Conservation (phyloP, 2,797 vertebrate species). For the Meriones psammophilus region DNA sequence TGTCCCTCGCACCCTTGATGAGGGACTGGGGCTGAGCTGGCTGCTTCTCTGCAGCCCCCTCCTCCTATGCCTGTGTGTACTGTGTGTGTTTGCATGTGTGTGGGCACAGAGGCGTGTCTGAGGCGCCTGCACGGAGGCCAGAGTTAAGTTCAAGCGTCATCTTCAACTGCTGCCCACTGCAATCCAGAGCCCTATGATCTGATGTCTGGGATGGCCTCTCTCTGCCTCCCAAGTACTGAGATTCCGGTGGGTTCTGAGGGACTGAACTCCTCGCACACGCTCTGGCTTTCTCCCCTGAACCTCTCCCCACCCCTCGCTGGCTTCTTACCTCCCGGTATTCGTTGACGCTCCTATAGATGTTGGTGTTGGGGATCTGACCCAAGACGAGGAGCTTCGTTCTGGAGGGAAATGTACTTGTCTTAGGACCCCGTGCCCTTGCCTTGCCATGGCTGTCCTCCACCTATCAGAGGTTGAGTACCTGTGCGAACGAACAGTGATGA, state of each 20-base stretch:
- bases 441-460: not conserved
- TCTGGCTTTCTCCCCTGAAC: not conserved
- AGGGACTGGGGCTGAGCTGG: not conserved
- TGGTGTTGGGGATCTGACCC: constrained; percentile 88
- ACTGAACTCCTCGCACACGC: not conserved
- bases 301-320: not conserved
- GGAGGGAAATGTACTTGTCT: constrained; percentile 77
- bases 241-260: not conserved
- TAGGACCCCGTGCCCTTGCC: not conserved
- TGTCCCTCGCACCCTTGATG: not conserved
- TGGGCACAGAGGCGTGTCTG: not conserved
- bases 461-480: constrained; percentile 80
- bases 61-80: not conserved
- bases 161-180: not conserved
- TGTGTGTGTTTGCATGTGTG: not conserved
- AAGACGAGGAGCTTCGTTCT: constrained; percentile 85
- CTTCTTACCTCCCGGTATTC: constrained; percentile 84
- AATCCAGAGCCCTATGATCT: not conserved
- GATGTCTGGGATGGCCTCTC: not conserved
- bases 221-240: not conserved
- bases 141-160: not conserved
- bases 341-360: constrained; percentile 86
- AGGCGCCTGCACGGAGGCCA: not conserved
- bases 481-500: constrained; percentile 84
- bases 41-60: not conserved